A percentile compares a stretch with the other conserved stretches of the same genome.
phyloP scores from a whole-genome alignment of 2,113 vertebrate genomes.

The Takifugu bimaculatus region DNA sequence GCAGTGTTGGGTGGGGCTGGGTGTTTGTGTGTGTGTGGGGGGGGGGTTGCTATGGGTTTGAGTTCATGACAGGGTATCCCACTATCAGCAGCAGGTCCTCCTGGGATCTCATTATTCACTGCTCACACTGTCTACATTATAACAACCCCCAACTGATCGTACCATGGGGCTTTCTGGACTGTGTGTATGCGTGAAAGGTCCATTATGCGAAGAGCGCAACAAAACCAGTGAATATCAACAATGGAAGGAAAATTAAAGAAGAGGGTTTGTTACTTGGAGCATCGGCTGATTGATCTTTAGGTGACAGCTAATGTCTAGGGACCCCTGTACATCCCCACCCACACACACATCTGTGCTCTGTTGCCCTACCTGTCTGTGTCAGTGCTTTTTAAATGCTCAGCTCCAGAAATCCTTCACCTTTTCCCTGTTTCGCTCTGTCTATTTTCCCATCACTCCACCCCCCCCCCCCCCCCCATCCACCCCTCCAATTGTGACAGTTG shows the following conservation, averaged over 20 bases:
- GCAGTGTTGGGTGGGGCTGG: no score
- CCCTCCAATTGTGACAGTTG: conserved; percentile 31
- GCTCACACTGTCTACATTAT: conserved; percentile 32
- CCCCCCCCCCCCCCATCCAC: conserved; percentile 16
- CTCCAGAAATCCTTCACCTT: conserved; percentile 36
- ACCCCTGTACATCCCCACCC: conserved; percentile 49
- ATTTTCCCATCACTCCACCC: conserved; percentile 37
- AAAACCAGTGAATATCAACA: conserved; percentile 5
- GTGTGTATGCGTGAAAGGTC: conserved; percentile 13
- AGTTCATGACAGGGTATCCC: conserved; percentile 25
- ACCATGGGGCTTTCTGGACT: neutral
- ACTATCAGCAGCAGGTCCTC: conserved; percentile 34
- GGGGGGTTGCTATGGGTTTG: neutral
- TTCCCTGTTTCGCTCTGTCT: conserved; percentile 19
- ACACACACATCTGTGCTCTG: conserved; percentile 20
- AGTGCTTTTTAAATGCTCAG: conserved; percentile 8
- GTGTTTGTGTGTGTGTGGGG: neutral
- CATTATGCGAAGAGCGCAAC: conserved; percentile 3
- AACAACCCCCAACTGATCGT: conserved; percentile 40
- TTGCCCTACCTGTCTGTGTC: conserved; percentile 40
- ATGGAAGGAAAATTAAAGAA: conserved; percentile 2
- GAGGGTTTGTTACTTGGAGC: conserved; percentile 47
- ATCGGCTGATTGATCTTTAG: conserved; percentile 65
- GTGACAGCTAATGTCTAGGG: conserved; percentile 66
- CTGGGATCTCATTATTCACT: conserved; percentile 63